A percentile compares a stretch with the other conserved stretches of the same genome.
Conservation (phyloP, 2,888 invertebrate species). For the Netelia inedita region DNA sequence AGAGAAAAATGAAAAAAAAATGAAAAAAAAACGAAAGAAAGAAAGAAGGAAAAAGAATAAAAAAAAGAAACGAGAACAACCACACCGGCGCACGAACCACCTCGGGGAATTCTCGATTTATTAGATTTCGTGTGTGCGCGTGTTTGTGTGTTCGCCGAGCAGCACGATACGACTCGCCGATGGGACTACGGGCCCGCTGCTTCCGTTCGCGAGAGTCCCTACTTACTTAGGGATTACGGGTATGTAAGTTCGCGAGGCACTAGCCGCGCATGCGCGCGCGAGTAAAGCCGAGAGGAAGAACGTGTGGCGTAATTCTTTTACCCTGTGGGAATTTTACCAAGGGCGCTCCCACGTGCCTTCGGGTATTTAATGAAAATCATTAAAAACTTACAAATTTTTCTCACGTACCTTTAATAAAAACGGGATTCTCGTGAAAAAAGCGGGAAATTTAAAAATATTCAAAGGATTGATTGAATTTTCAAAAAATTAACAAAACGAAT, state of each 20-base stretch:
- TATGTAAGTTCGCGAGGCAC: not conserved
- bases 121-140: constrained; percentile 27
- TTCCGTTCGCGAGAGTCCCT: constrained; percentile 56
- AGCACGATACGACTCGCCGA: constrained; percentile 65
- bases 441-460: too few relatives aligned
- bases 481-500: too few relatives aligned
- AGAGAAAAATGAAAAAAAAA: not conserved
- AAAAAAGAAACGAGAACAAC: constrained; percentile 6
- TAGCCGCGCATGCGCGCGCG: constrained; percentile 8
- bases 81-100: constrained; percentile 17
- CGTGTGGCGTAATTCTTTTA: constrained; percentile 34
- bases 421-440: too few relatives aligned
- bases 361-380: too few relatives aligned
- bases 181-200: constrained; percentile 45
- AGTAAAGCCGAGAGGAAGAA: constrained; percentile 2
- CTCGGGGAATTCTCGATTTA: constrained; percentile 47
- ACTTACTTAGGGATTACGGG: constrained; percentile 1
- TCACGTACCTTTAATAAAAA: too few relatives aligned
- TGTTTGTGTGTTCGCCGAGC: constrained; percentile 3
- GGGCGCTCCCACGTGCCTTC: constrained; percentile 50
- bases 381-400: too few relatives aligned
- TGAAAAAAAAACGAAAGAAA: constrained; percentile 6
- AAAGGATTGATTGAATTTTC: too few relatives aligned
- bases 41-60: not conserved
- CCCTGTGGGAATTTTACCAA: constrained; percentile 52